Evolutionary conservation across 2,888 invertebrate genomes (phyloP), one percentile per base, ranked within the genome.

Genomic region (Homarus gammarus): DNA sequence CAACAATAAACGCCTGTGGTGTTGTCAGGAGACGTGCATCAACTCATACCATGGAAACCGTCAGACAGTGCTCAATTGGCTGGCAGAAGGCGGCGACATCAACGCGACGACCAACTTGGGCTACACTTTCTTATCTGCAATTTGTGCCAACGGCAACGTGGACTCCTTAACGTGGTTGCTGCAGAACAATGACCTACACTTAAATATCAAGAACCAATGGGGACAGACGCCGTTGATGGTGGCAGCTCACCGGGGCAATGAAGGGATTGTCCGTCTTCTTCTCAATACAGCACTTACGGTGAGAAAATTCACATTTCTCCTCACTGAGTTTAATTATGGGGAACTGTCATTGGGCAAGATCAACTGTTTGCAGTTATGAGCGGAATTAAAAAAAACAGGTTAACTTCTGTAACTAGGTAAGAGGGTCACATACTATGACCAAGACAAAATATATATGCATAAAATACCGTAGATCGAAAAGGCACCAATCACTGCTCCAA

Each of bases 181-280:
- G 0, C 22, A 38, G 2, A 33, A n/a, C 0, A 22, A 73, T 22
- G 40, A 73, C 15, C 36, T 73, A 22, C 73, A 73, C 73, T 27
- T 73, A 38, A 73, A 73, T n/a, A 18, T 73, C 18, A 73, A 8
- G 38, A 73, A 73, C 73, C 18, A 18, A 12, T 73, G 73, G 73
- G 73, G 73, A 8, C 36, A 22, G 36, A 73, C 73, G 22, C 73
- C 73, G 5, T 38, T 73, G 2, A 73, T 73, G 38, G 73, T 36
- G n/a, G 73, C 73, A 40, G 18, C 15, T 5, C 36, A n/a, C n/a
- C 27, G 73, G 73, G 38, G 38, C 38, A 18, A 73, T 0, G 73
- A 73, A 40, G 73, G 12, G 38, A 27, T 22, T 40, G 73, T 40
- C 38, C 12, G 38, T 1, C 36, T n/a, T 22, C 27, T 73, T 22